A percentile compares a stretch with the other conserved stretches of the same genome.
These are phyloP conservation scores for Stomatorhinus ivindoensis DNA, from an alignment of 2,113 vertebrate species.

Conservation along the genomic window DNA sequence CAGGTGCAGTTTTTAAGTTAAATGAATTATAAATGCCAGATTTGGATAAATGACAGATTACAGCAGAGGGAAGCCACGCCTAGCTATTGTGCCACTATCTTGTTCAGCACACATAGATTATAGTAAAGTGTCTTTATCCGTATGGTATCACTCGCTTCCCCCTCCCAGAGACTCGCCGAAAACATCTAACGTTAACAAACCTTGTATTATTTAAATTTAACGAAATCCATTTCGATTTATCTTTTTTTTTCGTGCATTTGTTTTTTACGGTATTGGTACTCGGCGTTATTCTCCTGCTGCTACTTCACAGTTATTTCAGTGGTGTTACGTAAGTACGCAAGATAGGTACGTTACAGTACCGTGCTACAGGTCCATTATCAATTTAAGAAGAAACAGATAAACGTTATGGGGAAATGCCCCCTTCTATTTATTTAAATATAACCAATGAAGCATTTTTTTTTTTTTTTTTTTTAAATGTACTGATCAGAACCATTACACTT, in stretches of 20 bases:
- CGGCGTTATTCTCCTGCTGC: not conserved
- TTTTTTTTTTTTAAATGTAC: not conserved
- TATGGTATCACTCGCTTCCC: not conserved
- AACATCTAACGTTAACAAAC: not conserved
- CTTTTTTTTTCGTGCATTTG: not conserved
- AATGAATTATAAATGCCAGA: not conserved
- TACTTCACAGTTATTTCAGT: not conserved
- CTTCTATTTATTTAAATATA: not conserved
- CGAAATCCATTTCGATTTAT: not conserved
- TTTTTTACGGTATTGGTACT: not conserved
- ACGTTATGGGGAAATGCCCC: not conserved
- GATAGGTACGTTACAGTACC: not conserved
- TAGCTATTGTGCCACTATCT: not conserved
- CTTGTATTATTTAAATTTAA: not conserved
- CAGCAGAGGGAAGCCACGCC: not conserved
- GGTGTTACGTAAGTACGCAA: not conserved
- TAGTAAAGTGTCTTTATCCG: not conserved
- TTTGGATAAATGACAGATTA: not conserved
- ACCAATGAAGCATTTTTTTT: not conserved
- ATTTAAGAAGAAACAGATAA: not conserved
- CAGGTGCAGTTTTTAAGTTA: not conserved
- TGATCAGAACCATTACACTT: not conserved
- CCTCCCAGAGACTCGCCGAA: not conserved
- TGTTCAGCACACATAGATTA: not conserved
- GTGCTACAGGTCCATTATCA: not conserved